phyloP scores from a whole-genome alignment of 2,113 vertebrate genomes.

The Perognathus longimembris region DNA sequence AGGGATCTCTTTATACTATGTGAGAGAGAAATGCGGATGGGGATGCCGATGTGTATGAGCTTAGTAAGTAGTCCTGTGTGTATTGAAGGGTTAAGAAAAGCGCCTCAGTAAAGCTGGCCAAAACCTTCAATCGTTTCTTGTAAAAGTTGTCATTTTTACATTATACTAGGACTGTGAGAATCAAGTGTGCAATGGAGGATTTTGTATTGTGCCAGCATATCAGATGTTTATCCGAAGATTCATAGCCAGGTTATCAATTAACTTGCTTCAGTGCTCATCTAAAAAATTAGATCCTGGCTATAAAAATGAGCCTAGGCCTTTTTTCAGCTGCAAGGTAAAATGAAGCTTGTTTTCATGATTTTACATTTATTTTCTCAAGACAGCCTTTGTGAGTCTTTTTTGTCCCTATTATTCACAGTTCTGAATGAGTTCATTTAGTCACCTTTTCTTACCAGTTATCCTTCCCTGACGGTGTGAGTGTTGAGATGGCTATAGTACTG shows the following conservation, averaged over 20 bases:
- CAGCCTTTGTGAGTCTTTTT: constrained; percentile 10
- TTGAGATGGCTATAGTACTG: background rate
- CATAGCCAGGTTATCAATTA: background rate
- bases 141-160: constrained; percentile 2
- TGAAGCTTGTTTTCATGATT: constrained; percentile 54
- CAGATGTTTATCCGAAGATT: background rate
- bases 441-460: background rate
- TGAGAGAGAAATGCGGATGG: background rate
- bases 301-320: background rate
- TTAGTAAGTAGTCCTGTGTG: background rate
- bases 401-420: background rate
- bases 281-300: background rate
- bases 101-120: background rate
- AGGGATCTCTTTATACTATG: background rate
- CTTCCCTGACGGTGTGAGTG: too few species aligned
- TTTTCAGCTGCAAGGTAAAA: constrained; percentile 37
- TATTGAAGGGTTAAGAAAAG: background rate
- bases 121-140: background rate
- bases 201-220: background rate
- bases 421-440: background rate
- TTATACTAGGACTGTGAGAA: background rate
- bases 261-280: background rate
- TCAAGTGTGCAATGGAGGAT: background rate
- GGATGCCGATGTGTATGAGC: background rate
- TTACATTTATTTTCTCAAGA: constrained; percentile 25